Evolutionary conservation across 1,140 invertebrate species (phyloP).

Genomic region (Mactra quadrangularis): DNA sequence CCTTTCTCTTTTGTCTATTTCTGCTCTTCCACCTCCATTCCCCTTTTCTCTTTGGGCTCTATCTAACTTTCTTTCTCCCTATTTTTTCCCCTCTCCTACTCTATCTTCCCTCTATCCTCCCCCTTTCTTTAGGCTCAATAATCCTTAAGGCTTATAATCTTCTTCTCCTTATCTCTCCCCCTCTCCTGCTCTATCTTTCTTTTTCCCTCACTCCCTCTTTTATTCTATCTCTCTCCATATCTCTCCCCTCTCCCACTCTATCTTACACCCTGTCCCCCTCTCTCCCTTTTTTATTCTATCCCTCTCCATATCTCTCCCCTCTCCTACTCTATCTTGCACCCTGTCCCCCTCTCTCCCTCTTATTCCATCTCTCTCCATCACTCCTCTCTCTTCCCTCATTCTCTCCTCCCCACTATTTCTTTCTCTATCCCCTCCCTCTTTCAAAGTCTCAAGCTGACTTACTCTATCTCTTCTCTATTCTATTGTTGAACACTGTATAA

Average conservation of each 20-base stretch:
- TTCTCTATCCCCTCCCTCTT: too few relatives aligned
- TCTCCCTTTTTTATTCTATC: neutral
- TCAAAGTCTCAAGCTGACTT: too few relatives aligned
- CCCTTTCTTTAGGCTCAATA: neutral
- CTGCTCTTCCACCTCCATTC: too few relatives aligned
- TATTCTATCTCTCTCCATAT: too few relatives aligned
- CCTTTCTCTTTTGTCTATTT: neutral
- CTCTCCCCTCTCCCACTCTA: neutral
- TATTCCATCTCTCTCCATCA: neutral
- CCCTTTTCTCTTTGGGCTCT: too few relatives aligned
- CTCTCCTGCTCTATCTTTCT: too few relatives aligned
- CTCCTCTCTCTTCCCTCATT: neutral
- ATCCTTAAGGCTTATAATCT: constrained; percentile 14
- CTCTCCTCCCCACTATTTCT: too few relatives aligned
- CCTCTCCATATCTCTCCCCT: neutral
- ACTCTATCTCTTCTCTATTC: neutral
- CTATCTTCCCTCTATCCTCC: too few relatives aligned
- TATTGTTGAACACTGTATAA: neutral
- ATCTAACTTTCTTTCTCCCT: too few relatives aligned
- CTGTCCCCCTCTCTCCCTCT: neutral
- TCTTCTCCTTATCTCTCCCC: constrained; percentile 1
- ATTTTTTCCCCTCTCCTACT: too few relatives aligned
- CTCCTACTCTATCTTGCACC: neutral
- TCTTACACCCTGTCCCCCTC: neutral
- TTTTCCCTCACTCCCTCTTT: neutral